A percentile compares a stretch with the other conserved stretches of the same genome.
Evolutionary conservation across 2,888 invertebrate genomes (phyloP).

Genomic region (Pollenia amentaria): DNA sequence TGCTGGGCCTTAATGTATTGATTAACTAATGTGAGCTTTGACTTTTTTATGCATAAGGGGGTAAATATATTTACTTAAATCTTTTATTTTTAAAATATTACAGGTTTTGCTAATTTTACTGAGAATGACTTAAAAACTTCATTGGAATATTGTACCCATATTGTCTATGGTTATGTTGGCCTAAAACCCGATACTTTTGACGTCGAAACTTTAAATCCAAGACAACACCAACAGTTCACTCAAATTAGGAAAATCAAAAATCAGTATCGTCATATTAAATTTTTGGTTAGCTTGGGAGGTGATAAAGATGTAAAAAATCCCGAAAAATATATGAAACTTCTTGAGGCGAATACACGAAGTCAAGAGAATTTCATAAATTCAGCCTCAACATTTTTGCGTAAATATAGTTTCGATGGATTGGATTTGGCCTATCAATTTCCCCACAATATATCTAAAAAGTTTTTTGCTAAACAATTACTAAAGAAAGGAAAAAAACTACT

Average conservation of each 20-base stretch:
- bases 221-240: conserved; percentile 88
- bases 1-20: too few species aligned
- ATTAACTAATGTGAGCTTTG: too few species aligned
- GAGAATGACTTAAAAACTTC: conserved; percentile 90
- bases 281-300: conserved; percentile 91
- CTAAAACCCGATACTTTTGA: conserved; percentile 89
- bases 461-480: conserved; percentile 85
- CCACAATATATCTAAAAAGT: conserved; percentile 89
- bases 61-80: background rate
- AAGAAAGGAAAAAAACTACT: conserved; percentile 81
- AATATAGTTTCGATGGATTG: conserved; percentile 93
- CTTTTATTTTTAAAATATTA: conserved; percentile 67
- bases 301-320: conserved; percentile 89
- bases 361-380: conserved; percentile 90
- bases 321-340: conserved; percentile 89
- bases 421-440: conserved; percentile 95
- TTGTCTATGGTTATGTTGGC: conserved; percentile 92
- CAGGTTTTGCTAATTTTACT: conserved; percentile 91
- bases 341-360: conserved; percentile 88
- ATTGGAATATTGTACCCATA: conserved; percentile 90
- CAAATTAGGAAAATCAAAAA: conserved; percentile 89
- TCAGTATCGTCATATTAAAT: conserved; percentile 89
- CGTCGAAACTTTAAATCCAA: conserved; percentile 89
- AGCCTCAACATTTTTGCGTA: conserved; percentile 88
- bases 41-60: too few species aligned